Base-by-base conservation (phyloP, 2,888 invertebrate genomes). In the Cantharis nigra region DNA sequence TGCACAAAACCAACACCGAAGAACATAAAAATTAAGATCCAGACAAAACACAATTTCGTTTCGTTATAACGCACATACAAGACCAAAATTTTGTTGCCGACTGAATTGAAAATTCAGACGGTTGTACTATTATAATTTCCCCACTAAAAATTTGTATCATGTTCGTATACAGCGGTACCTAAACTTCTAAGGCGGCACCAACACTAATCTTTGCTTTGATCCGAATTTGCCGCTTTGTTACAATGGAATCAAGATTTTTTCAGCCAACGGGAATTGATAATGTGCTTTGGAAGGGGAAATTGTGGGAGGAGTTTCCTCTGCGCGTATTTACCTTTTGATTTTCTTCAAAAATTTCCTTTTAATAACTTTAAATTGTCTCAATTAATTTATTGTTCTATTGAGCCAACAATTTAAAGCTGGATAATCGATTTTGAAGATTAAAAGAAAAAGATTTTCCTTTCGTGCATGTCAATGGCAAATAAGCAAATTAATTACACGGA, bases 91-190 rank as follows among this genome's bases (percentile, higher is more conserved):
- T 67, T 67, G 20, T 23, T 67, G 23, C 23, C n/a, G 65, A 67
- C 65, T 67, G 65, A 67, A 20, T 67, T 23, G 65, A 67, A 67
- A 26, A 20, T 23, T n/a, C 65, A 67, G 65, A 23, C 65, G n/a
- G 23, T 67, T 67, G 20, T 67, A 67, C 65, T 67, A 67, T 67
- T 23, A 49, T 49, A 67, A 67, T 67, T 67, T 67, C 65, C 65
- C 65, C 65, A 67, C 65, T 67, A 23, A 67, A 67, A 67, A 67
- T 20, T 23, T 26, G 65, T n/a, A 67, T 7, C 18, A 13, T 23
- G 13, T 67, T 23, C 65, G 65, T 23, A 9, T n/a, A 49, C 49
- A 67, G 65, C 65, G 65, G 65, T 23, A n/a, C 23, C 20, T n/a
- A 14, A 18, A 67, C 20, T 67, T 23, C 65, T 23, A 23, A 23